Evolutionary conservation across 2,797 vertebrate species (phyloP).

Genomic region (Atherinosoma microstoma): DNA sequence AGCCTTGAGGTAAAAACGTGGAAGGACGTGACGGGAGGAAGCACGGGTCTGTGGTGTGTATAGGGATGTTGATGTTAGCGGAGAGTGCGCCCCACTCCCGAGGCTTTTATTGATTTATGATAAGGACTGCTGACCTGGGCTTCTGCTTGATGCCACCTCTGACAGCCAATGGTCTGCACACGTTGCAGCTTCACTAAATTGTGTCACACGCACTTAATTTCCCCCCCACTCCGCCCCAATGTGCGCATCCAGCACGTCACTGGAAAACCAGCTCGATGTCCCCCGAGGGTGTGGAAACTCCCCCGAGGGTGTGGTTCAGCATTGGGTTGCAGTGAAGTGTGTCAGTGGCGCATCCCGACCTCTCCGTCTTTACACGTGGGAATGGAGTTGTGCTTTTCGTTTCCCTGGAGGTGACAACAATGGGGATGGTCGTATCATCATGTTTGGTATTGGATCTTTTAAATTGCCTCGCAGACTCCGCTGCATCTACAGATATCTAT

Average conservation of each 20-base stretch:
- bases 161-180: slow-evolving; percentile 59
- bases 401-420: slow-evolving; percentile 9
- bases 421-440: slow-evolving; percentile 5
- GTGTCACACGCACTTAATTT: slow-evolving; percentile 59
- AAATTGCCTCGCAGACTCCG: not conserved
- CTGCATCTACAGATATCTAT: slow-evolving; percentile 6
- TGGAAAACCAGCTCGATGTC: slow-evolving; percentile 59
- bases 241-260: slow-evolving; percentile 59
- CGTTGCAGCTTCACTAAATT: slow-evolving; percentile 59
- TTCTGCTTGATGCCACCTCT: slow-evolving; percentile 42
- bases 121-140: slow-evolving; percentile 58
- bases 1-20: slow-evolving; percentile 11
- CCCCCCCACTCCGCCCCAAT: not conserved
- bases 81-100: slow-evolving; percentile 37
- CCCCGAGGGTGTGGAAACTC: slow-evolving; percentile 64
- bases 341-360: slow-evolving; percentile 20
- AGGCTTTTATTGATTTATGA: slow-evolving; percentile 78
- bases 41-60: slow-evolving; percentile 17
- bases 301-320: slow-evolving; percentile 45
- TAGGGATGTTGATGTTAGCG: not conserved
- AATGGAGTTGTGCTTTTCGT: not conserved
- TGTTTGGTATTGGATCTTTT: slow-evolving; percentile 4
- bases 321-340: slow-evolving; percentile 52
- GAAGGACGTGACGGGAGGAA: slow-evolving; percentile 20
- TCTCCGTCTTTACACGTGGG: slow-evolving; percentile 38